Base-by-base conservation (phyloP, 1,140 invertebrate species). In the Drosophila bipectinata region DNA sequence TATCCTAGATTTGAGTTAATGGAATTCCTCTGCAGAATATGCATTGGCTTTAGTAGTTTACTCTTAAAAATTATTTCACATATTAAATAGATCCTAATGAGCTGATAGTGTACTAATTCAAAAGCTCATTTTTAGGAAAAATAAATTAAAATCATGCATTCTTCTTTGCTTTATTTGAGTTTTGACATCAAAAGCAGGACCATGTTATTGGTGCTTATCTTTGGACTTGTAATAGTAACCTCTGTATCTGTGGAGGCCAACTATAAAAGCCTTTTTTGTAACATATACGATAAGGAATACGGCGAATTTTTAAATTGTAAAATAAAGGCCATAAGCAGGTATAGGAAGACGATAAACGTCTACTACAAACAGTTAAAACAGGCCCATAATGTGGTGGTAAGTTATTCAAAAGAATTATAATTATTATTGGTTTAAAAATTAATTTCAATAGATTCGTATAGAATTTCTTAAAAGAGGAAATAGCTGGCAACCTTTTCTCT, bases 281-380 rank as follows among this genome's bases (percentile, higher is more conserved):
- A 9, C 9, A 5, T 6, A 3, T 18, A 37, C 8, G 57, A 75
- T 21, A 12, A 3, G 1, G 9, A 26, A 6, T 47, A 7, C 21
- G 51, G 45, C 1, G 52, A 56, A 4, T 71, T 69, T n/a, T 2
- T 8, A 3, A 4, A 37, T 0, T 78, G 73, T 2, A 26, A 10
- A n/a, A 66, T 67, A 4, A 66, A 67, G 10, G 72, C 66, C 0
- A 32, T 76, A 1, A 72, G 39, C 61, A 34, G 72, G 1, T 53
- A 34, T 4, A 53, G 26, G 3, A 77, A 76, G 30, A 4, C 47
- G 0, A 72, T 66, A 1, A 57, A 57, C 14, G 34, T 66, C 30
- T 54, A 9, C 1, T 64, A 37, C 8, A 9, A n/a, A 2, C 21
- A 56, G 5, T 34, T 12, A 15, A 15, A 48, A 6, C 0, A 2